Base-by-base conservation (phyloP, 1,140 invertebrate genomes). In the Drosophila littoralis region DNA sequence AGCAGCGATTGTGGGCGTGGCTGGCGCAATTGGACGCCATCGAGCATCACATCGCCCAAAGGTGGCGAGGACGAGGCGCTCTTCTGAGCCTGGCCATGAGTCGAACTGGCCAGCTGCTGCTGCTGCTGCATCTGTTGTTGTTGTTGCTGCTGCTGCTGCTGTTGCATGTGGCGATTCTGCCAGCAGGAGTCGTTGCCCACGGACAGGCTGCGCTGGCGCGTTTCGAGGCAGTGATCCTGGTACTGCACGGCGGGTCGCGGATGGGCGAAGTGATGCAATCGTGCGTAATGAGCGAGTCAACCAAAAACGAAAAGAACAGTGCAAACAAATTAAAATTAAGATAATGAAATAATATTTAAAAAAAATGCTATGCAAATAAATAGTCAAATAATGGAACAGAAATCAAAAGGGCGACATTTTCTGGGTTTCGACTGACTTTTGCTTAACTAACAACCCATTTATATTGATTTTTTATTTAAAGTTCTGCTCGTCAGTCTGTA, bases 161-260 rank as follows among this genome's bases (percentile, higher is more conserved):
- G 64, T 28, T 77, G 65, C 52, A 83, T 48, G 48, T 86, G 81
- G 12, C 91, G 82, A 61, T 85, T 90, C 51, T 89, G 90, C 84
- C 90, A 92, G 55, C 73, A 63, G 55, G 84, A 75, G 61, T 92
- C 92, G 66, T 91, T 92, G 59, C 92, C 92, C 58, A 92, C 91
- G n/a, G 92, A 92, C 9, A 90, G 80, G 52, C 91, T 92, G 32
- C 92, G 83, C 43, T 91, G 90, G 32, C 92, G 90, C 54, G 90
- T 81, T 74, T 92, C 88, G 38, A 79, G 67, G 73, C 89, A 92
- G 70, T 90, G 89, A 67, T 92, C 91, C 86, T 91, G 89, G 67
- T 91, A 90, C 91, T 91, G 77, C 28, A 43, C 32, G 36, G 9
- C 38, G 40, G 22, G n/a, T 42, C 38, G 59, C 43, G 68, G 32